Evolutionary conservation across 2,888 invertebrate genomes (phyloP).

Genomic region (Tanypteryx hageni): DNA sequence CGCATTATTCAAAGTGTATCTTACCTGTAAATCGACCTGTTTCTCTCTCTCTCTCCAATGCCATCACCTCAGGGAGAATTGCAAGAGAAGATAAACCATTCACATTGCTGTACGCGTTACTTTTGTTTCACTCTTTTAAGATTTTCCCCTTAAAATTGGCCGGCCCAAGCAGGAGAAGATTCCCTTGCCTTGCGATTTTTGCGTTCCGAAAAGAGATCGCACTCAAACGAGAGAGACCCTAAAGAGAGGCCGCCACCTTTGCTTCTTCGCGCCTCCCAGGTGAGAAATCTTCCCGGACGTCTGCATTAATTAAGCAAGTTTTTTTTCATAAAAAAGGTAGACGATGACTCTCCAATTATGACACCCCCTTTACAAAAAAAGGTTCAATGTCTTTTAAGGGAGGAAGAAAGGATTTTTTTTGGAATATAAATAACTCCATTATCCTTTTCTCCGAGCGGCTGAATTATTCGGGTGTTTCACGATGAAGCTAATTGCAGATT

Average conservation of each 20-base stretch:
- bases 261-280: neutral
- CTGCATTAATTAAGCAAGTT: neutral
- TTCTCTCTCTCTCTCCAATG: neutral
- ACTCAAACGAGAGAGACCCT: neutral
- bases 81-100: too few relatives aligned
- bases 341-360: neutral
- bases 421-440: neutral
- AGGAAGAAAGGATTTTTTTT: neutral
- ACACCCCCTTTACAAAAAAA: neutral
- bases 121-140: neutral
- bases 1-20: neutral
- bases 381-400: neutral
- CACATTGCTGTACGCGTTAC: too few relatives aligned
- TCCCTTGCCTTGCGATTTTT: neutral
- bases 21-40: neutral
- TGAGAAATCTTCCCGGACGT: neutral
- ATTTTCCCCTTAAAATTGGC: neutral
- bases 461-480: neutral
- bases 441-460: neutral
- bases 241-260: neutral
- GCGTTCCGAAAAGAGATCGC: neutral
- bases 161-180: neutral
- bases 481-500: neutral
- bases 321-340: neutral
- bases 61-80: neutral